phyloP scores from a whole-genome alignment of 1,140 invertebrate genomes.

The Branchinecta lynchi region DNA sequence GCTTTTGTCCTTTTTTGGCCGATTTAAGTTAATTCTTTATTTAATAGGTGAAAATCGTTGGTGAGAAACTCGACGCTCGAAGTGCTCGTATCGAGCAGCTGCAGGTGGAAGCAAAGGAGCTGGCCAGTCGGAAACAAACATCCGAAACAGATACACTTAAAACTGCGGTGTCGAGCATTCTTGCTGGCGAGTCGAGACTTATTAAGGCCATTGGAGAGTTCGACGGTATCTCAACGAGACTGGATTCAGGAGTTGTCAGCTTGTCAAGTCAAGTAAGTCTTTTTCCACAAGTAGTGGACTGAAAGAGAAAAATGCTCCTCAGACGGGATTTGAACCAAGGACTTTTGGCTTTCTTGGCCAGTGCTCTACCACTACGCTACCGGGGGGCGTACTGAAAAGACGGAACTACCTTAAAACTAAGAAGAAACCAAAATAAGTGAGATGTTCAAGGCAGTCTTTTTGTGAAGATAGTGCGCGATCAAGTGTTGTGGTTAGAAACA shows the following conservation, averaged over 20 bases:
- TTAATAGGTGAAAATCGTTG: slow-evolving; percentile 20
- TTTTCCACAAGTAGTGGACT: no score
- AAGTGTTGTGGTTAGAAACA: no score
- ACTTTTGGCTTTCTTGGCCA: no score
- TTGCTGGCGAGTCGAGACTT: slow-evolving; percentile 14
- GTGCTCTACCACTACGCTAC: no score
- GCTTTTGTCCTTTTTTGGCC: no score
- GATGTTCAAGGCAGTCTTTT: no score
- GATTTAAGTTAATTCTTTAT: not conserved
- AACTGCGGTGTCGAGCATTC: slow-evolving; percentile 19
- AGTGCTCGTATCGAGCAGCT: slow-evolving; percentile 18
- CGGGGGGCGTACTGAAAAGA: slow-evolving; percentile 44
- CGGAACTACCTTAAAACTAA: slow-evolving; percentile 41
- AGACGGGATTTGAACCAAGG: no score
- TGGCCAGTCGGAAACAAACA: slow-evolving; percentile 17
- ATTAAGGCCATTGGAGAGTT: not conserved
- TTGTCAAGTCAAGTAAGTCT: not conserved
- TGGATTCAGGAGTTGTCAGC: not conserved
- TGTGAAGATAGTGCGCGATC: no score
- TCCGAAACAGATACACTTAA: slow-evolving; percentile 21
- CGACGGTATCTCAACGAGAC: not conserved
- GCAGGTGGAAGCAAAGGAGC: slow-evolving; percentile 14
- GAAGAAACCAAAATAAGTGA: not conserved
- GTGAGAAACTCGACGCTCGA: slow-evolving; percentile 20
- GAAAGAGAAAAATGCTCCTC: no score